Evolutionary conservation across 2,113 vertebrate species (phyloP).

Genomic region (Macheiramphus alcinus): DNA sequence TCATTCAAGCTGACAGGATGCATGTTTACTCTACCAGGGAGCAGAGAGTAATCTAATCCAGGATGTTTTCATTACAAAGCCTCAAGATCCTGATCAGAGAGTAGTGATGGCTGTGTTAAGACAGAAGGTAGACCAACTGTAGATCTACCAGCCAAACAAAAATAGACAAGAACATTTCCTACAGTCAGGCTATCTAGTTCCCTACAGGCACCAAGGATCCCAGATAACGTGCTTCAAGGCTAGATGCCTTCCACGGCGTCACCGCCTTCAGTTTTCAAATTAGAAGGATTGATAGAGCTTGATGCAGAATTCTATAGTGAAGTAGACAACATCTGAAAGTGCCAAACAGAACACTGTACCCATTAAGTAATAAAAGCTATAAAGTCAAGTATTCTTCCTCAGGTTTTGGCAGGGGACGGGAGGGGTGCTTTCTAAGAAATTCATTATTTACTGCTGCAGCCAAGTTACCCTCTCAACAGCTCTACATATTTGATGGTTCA

Average conservation of each 20-base stretch:
- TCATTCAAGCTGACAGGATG: background rate
- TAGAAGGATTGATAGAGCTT: background rate
- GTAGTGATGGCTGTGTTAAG: background rate
- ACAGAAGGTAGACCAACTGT: slow-evolving; percentile 5
- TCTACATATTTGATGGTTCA: background rate
- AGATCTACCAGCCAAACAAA: background rate
- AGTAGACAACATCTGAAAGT: background rate
- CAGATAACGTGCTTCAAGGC: background rate
- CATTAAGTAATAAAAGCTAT: background rate
- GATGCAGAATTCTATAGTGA: background rate
- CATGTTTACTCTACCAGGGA: background rate
- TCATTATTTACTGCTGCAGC: background rate
- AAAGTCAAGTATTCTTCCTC: background rate
- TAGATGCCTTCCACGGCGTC: background rate
- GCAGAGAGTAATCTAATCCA: background rate
- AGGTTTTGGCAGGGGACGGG: background rate
- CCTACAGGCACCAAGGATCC: background rate
- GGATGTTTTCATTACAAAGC: slow-evolving; percentile 41
- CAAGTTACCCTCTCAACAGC: background rate
- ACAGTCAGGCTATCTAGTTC: background rate
- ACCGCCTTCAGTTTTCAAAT: background rate
- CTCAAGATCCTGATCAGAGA: slow-evolving; percentile 12
- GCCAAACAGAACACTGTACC: background rate
- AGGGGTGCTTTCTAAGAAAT: slow-evolving; percentile 28
- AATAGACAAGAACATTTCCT: background rate